Evolutionary conservation across 1,140 invertebrate genomes (phyloP).

Genomic region (Tenebrio molitor): DNA sequence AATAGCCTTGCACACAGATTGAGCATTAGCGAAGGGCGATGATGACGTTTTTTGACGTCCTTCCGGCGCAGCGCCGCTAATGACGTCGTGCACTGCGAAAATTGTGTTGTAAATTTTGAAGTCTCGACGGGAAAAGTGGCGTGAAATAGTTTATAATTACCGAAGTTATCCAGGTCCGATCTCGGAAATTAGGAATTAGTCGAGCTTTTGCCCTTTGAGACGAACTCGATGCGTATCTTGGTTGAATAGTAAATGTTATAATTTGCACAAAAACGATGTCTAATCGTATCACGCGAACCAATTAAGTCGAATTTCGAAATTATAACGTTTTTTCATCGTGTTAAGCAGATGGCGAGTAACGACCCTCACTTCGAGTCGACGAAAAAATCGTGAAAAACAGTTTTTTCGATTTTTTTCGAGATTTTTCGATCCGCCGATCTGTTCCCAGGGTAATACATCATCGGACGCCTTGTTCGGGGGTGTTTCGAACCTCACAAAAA

Average conservation of each 20-base stretch:
- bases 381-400: conserved; percentile 30
- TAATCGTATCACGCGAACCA: conserved; percentile 41
- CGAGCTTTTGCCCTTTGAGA: conserved; percentile 11
- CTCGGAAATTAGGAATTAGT: conserved; percentile 18
- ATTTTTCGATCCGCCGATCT: conserved; percentile 23
- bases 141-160: conserved; percentile 37
- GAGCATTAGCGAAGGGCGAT: conserved; percentile 24
- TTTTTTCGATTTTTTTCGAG: conserved; percentile 25
- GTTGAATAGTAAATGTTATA: conserved; percentile 28
- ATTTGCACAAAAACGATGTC: conserved; percentile 44
- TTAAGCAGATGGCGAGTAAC: conserved; percentile 32
- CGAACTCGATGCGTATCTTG: conserved; percentile 5
- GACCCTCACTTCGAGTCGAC: conserved; percentile 9
- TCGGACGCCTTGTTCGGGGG: conserved; percentile 25
- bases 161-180: conserved; percentile 14
- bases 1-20: conserved; percentile 30
- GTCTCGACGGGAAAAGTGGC: conserved; percentile 21
- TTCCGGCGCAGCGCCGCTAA: conserved; percentile 16
- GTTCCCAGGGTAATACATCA: conserved; percentile 33
- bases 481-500: conserved; percentile 32
- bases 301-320: conserved; percentile 33
- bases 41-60: conserved; percentile 21
- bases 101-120: conserved; percentile 18
- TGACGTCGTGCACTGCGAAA: conserved; percentile 19
- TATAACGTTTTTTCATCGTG: conserved; percentile 30